Evolutionary conservation across 2,888 invertebrate genomes (phyloP).

Genomic region (Amblyteles armatorius): DNA sequence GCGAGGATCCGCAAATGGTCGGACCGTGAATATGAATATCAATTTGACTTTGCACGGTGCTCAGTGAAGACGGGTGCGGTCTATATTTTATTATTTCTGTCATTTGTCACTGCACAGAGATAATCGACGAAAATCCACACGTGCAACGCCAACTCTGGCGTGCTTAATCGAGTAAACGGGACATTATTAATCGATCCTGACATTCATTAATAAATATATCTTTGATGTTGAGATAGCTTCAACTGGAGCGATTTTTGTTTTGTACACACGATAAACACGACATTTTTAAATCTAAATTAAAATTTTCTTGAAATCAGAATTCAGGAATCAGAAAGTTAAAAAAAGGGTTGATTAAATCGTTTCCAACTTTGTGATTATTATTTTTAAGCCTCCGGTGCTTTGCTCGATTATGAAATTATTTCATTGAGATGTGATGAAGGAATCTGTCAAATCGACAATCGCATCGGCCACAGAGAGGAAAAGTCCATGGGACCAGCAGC

Average conservation of each 20-base stretch:
- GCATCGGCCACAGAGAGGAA: background rate
- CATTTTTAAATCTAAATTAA: too few species aligned
- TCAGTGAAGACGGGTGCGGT: slow-evolving; percentile 26
- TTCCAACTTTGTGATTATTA: too few species aligned
- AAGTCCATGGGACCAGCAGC: background rate
- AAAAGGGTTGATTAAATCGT: too few species aligned
- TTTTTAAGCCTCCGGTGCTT: too few species aligned
- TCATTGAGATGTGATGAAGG: too few species aligned
- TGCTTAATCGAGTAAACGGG: slow-evolving; percentile 32
- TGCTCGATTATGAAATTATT: too few species aligned
- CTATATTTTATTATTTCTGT: slow-evolving; percentile 48
- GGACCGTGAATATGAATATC: slow-evolving; percentile 83
- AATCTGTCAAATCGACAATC: background rate
- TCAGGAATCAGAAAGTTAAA: too few species aligned
- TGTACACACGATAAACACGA: too few species aligned
- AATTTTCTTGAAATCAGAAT: too few species aligned
- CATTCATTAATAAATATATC: background rate
- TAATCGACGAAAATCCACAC: slow-evolving; percentile 53
- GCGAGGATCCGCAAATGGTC: slow-evolving; percentile 73
- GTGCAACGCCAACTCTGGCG: slow-evolving; percentile 39
- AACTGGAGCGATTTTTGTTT: too few species aligned
- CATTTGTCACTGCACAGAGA: slow-evolving; percentile 54
- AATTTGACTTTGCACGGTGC: slow-evolving; percentile 75
- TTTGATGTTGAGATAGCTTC: too few species aligned
- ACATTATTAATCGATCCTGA: slow-evolving; percentile 29